phyloP scores from a whole-genome alignment of 1,140 invertebrate genomes.

The Apis dorsata region DNA sequence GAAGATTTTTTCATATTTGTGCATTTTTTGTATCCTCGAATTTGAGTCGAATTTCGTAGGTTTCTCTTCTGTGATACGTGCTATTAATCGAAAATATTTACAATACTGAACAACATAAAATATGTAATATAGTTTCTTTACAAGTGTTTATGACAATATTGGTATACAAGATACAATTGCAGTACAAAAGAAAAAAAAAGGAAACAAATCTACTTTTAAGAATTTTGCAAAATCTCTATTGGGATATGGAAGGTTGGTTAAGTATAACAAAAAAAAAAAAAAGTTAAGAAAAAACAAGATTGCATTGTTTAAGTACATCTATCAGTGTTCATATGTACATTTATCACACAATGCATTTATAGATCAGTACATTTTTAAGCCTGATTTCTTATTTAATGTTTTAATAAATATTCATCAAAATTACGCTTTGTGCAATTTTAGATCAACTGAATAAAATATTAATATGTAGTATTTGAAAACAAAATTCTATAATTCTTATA shows the following conservation, averaged over 20 bases:
- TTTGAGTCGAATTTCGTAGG: conserved; percentile 50
- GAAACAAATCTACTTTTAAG: conserved; percentile 60
- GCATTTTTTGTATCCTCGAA: conserved; percentile 50
- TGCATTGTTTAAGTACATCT: conserved; percentile 49
- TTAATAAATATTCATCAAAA: conserved; percentile 45
- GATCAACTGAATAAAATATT: conserved; percentile 2
- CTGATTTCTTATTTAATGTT: conserved; percentile 47
- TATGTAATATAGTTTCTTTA: conserved; percentile 67
- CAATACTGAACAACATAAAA: conserved; percentile 52
- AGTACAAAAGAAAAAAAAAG: conserved; percentile 62
- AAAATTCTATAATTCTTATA: not conserved
- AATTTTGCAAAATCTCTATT: conserved; percentile 51
- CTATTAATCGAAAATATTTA: conserved; percentile 55
- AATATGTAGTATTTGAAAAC: not conserved
- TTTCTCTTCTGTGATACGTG: conserved; percentile 66
- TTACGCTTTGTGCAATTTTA: conserved; percentile 29
- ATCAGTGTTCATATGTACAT: conserved; percentile 62
- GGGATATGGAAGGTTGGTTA: conserved; percentile 8
- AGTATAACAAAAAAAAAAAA: conserved; percentile 6
- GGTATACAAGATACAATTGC: conserved; percentile 61
- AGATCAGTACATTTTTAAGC: conserved; percentile 53
- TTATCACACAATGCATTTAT: conserved; percentile 65
- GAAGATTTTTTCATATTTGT: conserved; percentile 52
- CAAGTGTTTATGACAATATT: conserved; percentile 66
- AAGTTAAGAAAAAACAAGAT: conserved; percentile 5